Percentiles rank a stretch among this genome's conserved stretches.
These are phyloP conservation scores for Lagenorhynchus albirostris DNA, from an alignment of 2,113 vertebrate species.

Conservation along the genomic window DNA sequence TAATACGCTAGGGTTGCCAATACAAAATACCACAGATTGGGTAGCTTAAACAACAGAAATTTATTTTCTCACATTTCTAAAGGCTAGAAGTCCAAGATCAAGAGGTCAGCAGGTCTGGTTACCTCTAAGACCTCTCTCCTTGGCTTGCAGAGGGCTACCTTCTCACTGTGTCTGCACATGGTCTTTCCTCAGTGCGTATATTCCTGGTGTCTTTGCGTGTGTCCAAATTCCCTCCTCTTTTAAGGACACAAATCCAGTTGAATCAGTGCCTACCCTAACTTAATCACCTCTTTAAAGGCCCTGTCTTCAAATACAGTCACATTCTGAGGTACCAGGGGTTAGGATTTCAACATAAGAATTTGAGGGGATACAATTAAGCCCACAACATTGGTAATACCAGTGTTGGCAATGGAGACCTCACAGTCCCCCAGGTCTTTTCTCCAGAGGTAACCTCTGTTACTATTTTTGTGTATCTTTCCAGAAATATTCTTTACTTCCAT, in stretches of 20 bases:
- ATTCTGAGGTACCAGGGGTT: neutral
- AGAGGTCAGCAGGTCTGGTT: neutral
- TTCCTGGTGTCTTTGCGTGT: neutral
- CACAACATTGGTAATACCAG: neutral
- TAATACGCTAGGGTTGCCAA: neutral
- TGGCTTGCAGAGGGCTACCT: neutral
- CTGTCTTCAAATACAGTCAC: neutral
- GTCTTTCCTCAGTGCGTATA: neutral
- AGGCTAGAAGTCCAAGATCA: neutral
- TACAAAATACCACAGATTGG: neutral
- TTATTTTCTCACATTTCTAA: neutral
- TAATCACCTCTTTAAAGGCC: neutral
- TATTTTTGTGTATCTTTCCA: neutral
- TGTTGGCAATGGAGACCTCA: neutral
- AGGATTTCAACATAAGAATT: neutral
- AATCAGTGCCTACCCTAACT: neutral
- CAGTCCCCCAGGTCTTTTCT: neutral
- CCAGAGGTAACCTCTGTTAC: neutral
- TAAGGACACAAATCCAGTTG: neutral
- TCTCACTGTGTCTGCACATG: neutral
- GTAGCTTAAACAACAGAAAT: neutral
- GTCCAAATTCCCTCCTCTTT: neutral
- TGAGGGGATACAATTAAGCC: neutral
- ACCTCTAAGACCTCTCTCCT: neutral
- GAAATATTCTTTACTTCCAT: slow-evolving; percentile 2